These are phyloP conservation scores for Nemapogon koenigi DNA, from an alignment of 2,888 invertebrate species.

Conservation along the genomic window DNA sequence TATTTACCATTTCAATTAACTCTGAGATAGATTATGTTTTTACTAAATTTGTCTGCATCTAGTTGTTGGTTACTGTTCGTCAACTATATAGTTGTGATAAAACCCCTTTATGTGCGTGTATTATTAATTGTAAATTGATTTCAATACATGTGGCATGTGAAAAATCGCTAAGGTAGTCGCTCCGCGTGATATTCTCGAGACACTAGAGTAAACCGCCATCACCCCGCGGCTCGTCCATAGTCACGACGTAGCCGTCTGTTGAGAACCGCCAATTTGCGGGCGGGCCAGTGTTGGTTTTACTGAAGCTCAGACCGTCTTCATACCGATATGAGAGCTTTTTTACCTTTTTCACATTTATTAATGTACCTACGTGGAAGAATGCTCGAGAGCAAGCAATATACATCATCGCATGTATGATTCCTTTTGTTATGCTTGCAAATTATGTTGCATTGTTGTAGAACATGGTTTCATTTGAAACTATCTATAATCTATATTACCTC, in stretches of 20 bases:
- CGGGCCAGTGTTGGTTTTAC: slow-evolving; percentile 62
- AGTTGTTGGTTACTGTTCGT: too few species aligned
- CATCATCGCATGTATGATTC: slow-evolving; percentile 5
- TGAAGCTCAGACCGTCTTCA: slow-evolving; percentile 49
- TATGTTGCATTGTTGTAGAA: slow-evolving; percentile 2
- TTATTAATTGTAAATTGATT: not conserved
- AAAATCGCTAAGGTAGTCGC: slow-evolving; percentile 3
- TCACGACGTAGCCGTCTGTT: slow-evolving; percentile 53
- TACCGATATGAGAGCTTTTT: slow-evolving; percentile 9
- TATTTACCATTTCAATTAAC: not conserved
- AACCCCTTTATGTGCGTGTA: too few species aligned
- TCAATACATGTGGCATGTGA: not conserved
- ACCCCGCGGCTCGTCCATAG: slow-evolving; percentile 46
- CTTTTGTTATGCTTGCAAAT: slow-evolving; percentile 9
- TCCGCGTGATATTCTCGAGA: not conserved
- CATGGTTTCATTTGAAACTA: too few species aligned
- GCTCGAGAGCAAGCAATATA: slow-evolving; percentile 3
- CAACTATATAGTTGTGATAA: too few species aligned
- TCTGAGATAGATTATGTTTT: too few species aligned
- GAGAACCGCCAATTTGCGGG: slow-evolving; percentile 58
- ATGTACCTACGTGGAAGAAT: slow-evolving; percentile 10
- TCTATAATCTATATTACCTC: too few species aligned
- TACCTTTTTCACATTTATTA: slow-evolving; percentile 3
- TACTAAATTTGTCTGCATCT: too few species aligned
- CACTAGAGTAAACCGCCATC: slow-evolving; percentile 16